Conservation (phyloP, 2,113 vertebrate genomes). For the Dolichotis patagonum region DNA sequence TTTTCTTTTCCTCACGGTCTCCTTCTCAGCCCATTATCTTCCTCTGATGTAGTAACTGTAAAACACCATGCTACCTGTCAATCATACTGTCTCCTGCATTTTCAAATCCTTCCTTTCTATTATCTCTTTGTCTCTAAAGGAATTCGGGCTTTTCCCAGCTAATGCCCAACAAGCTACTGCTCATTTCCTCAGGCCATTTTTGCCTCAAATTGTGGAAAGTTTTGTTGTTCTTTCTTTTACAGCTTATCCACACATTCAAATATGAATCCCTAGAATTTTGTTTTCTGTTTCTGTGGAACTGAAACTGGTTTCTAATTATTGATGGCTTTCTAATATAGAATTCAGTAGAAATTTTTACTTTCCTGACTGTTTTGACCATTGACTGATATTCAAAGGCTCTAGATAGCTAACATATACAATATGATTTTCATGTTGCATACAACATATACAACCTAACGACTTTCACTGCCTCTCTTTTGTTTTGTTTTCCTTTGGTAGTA, state of each 20-base stretch:
- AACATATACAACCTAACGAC: too few species aligned
- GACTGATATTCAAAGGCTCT: not conserved
- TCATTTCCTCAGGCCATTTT: not conserved
- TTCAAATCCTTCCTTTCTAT: not conserved
- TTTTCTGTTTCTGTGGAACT: not conserved
- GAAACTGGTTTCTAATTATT: not conserved
- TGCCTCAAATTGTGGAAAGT: not conserved
- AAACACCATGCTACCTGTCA: not conserved
- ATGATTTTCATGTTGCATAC: too few species aligned
- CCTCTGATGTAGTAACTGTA: not conserved
- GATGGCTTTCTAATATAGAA: not conserved
- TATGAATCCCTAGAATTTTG: rapidly evolving
- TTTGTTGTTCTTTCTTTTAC: not conserved
- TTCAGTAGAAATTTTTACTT: not conserved
- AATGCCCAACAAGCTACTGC: too few species aligned
- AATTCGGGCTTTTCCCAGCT: too few species aligned
- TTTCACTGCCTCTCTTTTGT: not conserved
- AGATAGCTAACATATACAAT: not conserved
- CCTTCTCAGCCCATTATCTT: not conserved
- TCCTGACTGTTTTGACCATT: not conserved
- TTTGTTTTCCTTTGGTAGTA: not conserved
- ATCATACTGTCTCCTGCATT: not conserved
- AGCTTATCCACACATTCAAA: not conserved
- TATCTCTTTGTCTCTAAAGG: not conserved
- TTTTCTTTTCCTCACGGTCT: not conserved